Evolutionary conservation across 2,888 invertebrate species (phyloP), one percentile per base, ranked within the genome.

Genomic region (Coenonympha arcania): DNA sequence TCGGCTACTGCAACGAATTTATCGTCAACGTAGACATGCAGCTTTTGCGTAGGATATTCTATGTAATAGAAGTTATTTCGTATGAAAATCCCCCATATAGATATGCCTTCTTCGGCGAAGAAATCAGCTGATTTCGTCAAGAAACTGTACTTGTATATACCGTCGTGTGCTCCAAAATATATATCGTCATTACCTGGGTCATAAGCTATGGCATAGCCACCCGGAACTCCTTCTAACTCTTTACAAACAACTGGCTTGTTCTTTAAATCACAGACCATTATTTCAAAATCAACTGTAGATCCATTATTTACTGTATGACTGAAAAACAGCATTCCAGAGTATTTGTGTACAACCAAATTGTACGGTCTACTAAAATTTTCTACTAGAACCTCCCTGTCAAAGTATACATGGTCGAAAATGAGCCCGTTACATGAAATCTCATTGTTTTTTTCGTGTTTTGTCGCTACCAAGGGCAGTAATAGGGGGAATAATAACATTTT

Each of bases 111-210:
- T 64, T 81, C 82, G 0, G 71, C 73, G 56, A 80, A 84, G 46
- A 70, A 80, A 6, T 80, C 79, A 0, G 80, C 84, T 16, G 62
- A 37, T 56, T 70, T 73, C 0, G 72, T 73, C 1, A 77, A 48
- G 50, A 80, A 81, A 46, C 80, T 80, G 52, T 79, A 83, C 58
- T 77, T 80, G 57, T 80, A 84, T 3, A 84, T 79, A 0, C 84
- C 84, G n/a, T 81, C 71, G 36, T 84, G 80, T 0, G 83, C 84
- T 0, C 84, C 84, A 31, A 84, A 73, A 51, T 79, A 84, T 1
- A 84, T 66, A 22, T 81, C 80, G n/a, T 84, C 83, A 24, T 83
- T 80, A 0, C 73, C 74, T 0, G 63, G 52, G 42, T 84, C 84
- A 33, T 83, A 82, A 0, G 74, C 79, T 3, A 84, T 64, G 0